Evolutionary conservation across 2,888 invertebrate species (phyloP), one percentile per base, ranked within the genome.

Genomic region (Melipona beecheii): DNA sequence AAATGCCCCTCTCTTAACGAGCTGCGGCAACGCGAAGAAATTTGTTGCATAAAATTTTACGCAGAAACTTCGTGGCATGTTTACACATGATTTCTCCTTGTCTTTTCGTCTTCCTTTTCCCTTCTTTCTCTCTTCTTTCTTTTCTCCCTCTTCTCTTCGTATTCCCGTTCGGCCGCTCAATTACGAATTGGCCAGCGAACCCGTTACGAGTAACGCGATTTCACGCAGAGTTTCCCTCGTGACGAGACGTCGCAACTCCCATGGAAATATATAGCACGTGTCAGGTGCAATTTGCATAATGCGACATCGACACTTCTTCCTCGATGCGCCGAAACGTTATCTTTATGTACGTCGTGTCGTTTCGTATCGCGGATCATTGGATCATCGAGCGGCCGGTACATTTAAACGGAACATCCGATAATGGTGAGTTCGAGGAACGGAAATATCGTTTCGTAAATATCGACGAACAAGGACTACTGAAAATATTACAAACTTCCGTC

Each of bases 361-460:
- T 73, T 78, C 80, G 60, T 79, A 89, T 84, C 81, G 78, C 76
- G 87, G 79, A 88, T 88, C 86, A 85, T 79, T 75, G 70, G 83
- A 81, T 81, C 65, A 77, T 85, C 81, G 86, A 62, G 49, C 60
- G 64, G 68, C 17, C 72, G 74, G 85, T n/a, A n/a, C n/a, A n/a
- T 75, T 70, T 68, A 75, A 85, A 69, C 78, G 83, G 58, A 84
- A 78, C 78, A 84, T 78, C 43, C 84, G 88, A 85, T 88, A 89
- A 87, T 88, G 87, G 87, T 76, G 83, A 87, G 88, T 84, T 84
- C 77, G 87, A 78, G 79, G 85, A 81, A 84, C 86, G 80, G 86
- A 87, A 91, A 90, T 24, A 24, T 84, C 86, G 89, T 83, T 86
- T 15, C 88, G 87, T 90, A 89, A 90, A 91, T 75, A 82, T 75